Conservation (phyloP, 1,140 invertebrate genomes). For the Drosophila lini region DNA sequence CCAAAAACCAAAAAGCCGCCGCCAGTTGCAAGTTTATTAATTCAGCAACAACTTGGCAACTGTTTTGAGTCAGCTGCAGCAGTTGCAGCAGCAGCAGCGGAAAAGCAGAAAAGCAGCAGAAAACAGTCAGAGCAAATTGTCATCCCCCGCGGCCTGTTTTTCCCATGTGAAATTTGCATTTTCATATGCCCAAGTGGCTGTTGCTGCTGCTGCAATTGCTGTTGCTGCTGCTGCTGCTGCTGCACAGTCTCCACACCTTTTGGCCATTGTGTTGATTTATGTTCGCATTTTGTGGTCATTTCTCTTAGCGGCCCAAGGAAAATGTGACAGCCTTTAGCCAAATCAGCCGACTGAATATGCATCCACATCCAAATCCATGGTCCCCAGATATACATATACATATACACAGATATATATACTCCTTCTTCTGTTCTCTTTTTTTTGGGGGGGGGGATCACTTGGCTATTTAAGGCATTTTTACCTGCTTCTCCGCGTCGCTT, state of each 20-base stretch:
- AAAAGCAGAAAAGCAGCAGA: constrained; percentile 13
- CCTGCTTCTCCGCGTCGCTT: constrained; percentile 37
- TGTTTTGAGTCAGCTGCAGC: constrained; percentile 65
- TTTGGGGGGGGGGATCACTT: constrained; percentile 21
- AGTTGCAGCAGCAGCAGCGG: constrained; percentile 29
- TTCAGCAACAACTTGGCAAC: constrained; percentile 69
- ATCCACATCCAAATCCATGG: constrained; percentile 42
- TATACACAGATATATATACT: not conserved
- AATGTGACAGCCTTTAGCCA: constrained; percentile 77
- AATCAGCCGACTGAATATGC: constrained; percentile 60
- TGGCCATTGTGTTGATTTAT: constrained; percentile 76
- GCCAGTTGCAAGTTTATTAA: constrained; percentile 80
- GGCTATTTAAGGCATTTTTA: constrained; percentile 68
- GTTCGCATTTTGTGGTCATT: constrained; percentile 78
- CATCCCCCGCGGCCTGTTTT: constrained; percentile 79
- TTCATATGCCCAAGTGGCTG: constrained; percentile 56
- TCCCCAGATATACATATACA: constrained; percentile 10
- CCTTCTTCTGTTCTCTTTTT: constrained; percentile 12
- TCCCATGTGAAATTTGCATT: constrained; percentile 81
- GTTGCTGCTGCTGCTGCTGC: constrained; percentile 24
- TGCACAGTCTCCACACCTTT: constrained; percentile 58
- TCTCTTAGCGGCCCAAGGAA: constrained; percentile 58
- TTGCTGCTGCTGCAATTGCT: constrained; percentile 23
- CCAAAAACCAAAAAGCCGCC: constrained; percentile 26
- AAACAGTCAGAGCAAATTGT: constrained; percentile 64